Base-by-base conservation (phyloP, 23 tunicate genomes). In the Aplidium turbinatum region DNA sequence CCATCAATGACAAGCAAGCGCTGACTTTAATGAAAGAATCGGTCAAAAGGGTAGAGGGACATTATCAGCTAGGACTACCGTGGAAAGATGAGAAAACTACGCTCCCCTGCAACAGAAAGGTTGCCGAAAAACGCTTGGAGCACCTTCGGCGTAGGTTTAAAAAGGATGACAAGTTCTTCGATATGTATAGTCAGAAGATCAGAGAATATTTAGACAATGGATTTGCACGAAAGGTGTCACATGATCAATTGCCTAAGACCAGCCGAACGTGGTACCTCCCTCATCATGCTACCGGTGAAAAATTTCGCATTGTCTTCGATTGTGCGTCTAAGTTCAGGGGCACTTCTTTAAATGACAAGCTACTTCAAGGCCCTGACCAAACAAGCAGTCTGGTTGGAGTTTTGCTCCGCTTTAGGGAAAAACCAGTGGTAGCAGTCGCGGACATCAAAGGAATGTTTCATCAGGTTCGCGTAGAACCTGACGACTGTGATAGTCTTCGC, bases 281-380 rank as follows among this genome's bases (percentile, higher is more conserved):
- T 11, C 84, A 78, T 32, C 76, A 52, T 34, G 51, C 42, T 38
- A 78, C 84, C 0, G 76, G 82, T 0, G 23, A 24, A 24, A 78
- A 78, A 39, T 78, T 77, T 31, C 40, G 73, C 6, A 64, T 72
- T 11, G 77, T 52, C 19, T 72, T 48, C 31, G 77, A 72, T 52
- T 72, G 77, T 30, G 36, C 80, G 7, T 48, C 80, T 0, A 19
- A 20, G 18, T 40, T 13, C 34, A 40, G 28, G 4, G 82, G 82
- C 4, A 77, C 74, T 28, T 63, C 82, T 6, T 9, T 77, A 18
- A 77, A 77, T 31, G 30, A 77, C 13, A 26, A 56, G 31, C 48
- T 74, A 26, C 35, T 74, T 4, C 79, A 74, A 33, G 79, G 69
- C 20, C 79, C 72, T 7, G 79, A 74, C 31, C 67, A 56, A 3